Percentiles rank a stretch among this genome's conserved stretches.
These are phyloP conservation scores for Teleogryllus occipitalis DNA, from an alignment of 1,140 invertebrate genomes.

Conservation along the genomic window DNA sequence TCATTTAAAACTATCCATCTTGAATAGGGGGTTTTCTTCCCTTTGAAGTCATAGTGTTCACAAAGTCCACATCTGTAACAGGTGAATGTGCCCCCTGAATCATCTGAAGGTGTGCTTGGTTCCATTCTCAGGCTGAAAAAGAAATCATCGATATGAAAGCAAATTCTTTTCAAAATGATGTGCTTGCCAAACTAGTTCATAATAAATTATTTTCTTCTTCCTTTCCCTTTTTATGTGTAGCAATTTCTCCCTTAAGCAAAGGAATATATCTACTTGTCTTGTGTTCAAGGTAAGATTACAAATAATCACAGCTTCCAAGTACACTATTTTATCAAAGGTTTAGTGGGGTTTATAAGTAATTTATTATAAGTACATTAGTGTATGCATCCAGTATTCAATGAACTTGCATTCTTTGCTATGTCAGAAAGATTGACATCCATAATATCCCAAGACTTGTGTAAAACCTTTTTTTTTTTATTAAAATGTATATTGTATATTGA, in stretches of 20 bases:
- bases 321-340: too few species aligned
- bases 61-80: conserved; percentile 54
- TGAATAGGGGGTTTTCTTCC: conserved; percentile 58
- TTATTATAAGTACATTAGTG: too few species aligned
- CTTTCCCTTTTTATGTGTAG: background rate
- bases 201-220: background rate
- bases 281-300: too few species aligned
- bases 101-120: background rate
- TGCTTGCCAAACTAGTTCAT: background rate
- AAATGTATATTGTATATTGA: too few species aligned
- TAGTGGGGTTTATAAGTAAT: too few species aligned
- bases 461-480: too few species aligned
- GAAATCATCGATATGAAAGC: background rate
- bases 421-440: too few species aligned
- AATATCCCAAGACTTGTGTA: too few species aligned
- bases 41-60: conserved; percentile 66
- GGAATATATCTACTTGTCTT: too few species aligned
- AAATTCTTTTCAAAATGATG: background rate
- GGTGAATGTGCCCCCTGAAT: conserved; percentile 41
- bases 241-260: background rate
- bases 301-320: too few species aligned
- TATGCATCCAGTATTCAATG: too few species aligned
- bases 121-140: background rate
- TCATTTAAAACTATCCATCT: conserved; percentile 51
- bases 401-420: too few species aligned